These are phyloP conservation scores for Euwallacea fornicatus DNA, from an alignment of 1,140 invertebrate genomes.

Conservation along the genomic window DNA sequence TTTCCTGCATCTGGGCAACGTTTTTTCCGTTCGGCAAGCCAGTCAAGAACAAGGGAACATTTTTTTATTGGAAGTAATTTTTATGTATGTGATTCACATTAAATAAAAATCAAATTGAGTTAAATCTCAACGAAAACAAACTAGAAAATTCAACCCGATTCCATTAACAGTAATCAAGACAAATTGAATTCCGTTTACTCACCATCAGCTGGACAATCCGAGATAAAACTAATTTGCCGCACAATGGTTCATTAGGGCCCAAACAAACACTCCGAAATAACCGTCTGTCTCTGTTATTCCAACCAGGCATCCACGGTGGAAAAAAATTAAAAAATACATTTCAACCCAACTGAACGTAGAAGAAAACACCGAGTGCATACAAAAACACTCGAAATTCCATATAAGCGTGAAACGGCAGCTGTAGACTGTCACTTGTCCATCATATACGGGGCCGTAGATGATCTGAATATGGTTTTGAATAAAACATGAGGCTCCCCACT, in stretches of 20 bases:
- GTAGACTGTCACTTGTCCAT: constrained; percentile 53
- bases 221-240: constrained; percentile 20
- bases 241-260: constrained; percentile 32
- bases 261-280: constrained; percentile 32
- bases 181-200: not conserved
- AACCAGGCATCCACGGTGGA: not conserved
- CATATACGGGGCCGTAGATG: constrained; percentile 44
- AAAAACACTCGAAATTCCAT: constrained; percentile 37
- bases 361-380: constrained; percentile 20
- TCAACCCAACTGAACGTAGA: constrained; percentile 13
- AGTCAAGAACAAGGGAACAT: too few relatives aligned
- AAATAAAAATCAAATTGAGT: too few relatives aligned
- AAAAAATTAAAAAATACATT: constrained; percentile 25
- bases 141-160: not conserved
- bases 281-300: constrained; percentile 8
- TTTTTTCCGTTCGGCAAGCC: too few relatives aligned
- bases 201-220: not conserved
- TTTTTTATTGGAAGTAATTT: too few relatives aligned
- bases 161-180: not conserved
- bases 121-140: too few relatives aligned
- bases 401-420: constrained; percentile 46
- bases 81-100: not conserved
- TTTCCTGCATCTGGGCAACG: too few relatives aligned
- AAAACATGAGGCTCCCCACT: constrained; percentile 49
- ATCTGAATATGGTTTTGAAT: constrained; percentile 52